Percentiles rank a stretch among this genome's conserved stretches.
These are phyloP conservation scores for Siphlonurus alternatus DNA, from an alignment of 2,888 invertebrate genomes.

Conservation along the genomic window DNA sequence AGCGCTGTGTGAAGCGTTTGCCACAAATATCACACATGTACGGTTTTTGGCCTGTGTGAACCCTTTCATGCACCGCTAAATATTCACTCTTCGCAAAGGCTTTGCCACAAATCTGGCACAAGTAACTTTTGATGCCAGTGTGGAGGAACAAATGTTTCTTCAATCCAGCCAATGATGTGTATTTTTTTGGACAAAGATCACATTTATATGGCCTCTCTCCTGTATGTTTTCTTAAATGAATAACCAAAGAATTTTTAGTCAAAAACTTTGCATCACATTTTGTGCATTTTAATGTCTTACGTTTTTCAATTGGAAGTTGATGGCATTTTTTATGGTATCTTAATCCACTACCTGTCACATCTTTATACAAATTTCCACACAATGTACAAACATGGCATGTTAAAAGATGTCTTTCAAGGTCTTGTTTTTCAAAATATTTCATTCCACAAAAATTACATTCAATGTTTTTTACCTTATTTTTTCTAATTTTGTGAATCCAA, in stretches of 20 bases:
- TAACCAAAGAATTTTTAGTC: not conserved
- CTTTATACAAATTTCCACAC: not conserved
- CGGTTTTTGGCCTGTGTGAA: not conserved
- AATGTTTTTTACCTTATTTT: not conserved
- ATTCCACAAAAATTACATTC: not conserved
- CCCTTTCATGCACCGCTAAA: not conserved
- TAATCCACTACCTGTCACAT: not conserved
- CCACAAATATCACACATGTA: not conserved
- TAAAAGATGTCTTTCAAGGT: not conserved
- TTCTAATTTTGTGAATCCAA: not conserved
- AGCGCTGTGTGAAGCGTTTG: not conserved
- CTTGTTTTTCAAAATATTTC: not conserved
- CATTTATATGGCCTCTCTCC: constrained; percentile 4
- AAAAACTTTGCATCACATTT: not conserved
- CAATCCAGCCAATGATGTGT: constrained; percentile 2
- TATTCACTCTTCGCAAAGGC: not conserved
- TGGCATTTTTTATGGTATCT: not conserved
- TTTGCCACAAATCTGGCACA: not conserved
- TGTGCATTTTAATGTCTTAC: not conserved
- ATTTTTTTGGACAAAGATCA: not conserved
- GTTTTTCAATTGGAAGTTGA: not conserved
- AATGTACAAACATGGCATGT: not conserved
- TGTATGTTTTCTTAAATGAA: constrained; percentile 4
- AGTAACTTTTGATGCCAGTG: not conserved
- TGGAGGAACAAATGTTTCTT: not conserved